Evolutionary conservation across 2,888 invertebrate genomes (phyloP).

Genomic region (Aspidiotus rigidus): DNA sequence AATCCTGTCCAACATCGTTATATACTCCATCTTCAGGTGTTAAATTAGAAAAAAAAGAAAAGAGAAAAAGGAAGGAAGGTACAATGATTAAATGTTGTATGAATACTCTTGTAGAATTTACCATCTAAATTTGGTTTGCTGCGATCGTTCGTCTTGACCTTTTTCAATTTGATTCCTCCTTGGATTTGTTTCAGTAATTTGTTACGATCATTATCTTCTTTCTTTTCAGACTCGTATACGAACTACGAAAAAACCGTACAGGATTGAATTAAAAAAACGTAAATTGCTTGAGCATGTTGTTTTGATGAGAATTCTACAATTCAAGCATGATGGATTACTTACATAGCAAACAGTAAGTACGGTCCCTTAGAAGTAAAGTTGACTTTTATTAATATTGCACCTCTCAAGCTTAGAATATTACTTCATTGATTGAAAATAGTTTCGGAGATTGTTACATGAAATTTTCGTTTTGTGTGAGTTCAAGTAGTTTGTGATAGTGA

Average conservation of each 20-base stretch:
- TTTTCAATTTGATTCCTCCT: conserved; percentile 63
- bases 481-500: no score
- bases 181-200: conserved; percentile 71
- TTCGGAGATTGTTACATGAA: no score
- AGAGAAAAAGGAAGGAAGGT: neutral
- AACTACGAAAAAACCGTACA: conserved; percentile 50
- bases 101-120: conserved; percentile 32
- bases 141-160: conserved; percentile 71
- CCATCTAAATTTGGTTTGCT: conserved; percentile 77
- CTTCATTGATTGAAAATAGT: no score
- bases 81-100: neutral
- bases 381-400: no score
- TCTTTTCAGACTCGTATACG: conserved; percentile 77
- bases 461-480: no score
- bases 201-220: conserved; percentile 60
- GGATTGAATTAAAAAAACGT: no score
- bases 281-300: no score
- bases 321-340: neutral
- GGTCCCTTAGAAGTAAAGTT: no score
- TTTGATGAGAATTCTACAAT: no score
- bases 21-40: no score
- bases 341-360: neutral
- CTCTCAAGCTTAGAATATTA: no score
- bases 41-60: neutral
- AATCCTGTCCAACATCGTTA: conserved; percentile 44